Conservation (phyloP, 2,888 invertebrate species). For the Atrina japonica region DNA sequence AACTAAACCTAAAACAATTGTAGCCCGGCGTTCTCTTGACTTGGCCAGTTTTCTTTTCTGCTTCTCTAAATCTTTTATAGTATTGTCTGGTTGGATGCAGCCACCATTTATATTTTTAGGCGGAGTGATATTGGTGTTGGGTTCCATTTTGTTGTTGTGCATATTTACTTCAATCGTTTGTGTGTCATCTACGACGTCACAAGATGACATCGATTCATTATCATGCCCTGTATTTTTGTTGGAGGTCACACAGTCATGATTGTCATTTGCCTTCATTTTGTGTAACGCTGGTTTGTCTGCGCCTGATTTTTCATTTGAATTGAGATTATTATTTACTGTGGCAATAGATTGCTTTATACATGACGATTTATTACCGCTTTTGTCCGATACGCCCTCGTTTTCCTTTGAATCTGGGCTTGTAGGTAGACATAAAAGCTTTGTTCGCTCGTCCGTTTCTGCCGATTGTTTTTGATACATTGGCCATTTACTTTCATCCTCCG, state of each 20-base stretch:
- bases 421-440: background rate
- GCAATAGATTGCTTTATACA: background rate
- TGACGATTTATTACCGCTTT: constrained; percentile 1
- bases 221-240: background rate
- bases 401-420: constrained; percentile 1
- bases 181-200: background rate
- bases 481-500: constrained; percentile 42
- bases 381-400: background rate
- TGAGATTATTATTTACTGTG: constrained; percentile 1
- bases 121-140: constrained; percentile 1
- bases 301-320: background rate
- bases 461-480: constrained; percentile 36
- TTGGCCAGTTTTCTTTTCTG: constrained; percentile 95
- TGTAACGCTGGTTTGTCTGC: background rate
- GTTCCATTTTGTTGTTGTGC: background rate
- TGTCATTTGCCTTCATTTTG: background rate
- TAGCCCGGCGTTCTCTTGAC: constrained; percentile 97
- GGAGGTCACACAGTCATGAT: background rate
- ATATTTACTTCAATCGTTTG: no score
- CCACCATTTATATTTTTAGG: background rate
- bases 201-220: constrained; percentile 4
- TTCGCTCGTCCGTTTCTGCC: background rate
- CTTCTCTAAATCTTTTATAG: constrained; percentile 31
- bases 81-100: background rate
- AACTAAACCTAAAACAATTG: constrained; percentile 96